These are phyloP conservation scores for Rattus norvegicus DNA, from an alignment of 2,113 vertebrate genomes.

Conservation along the genomic window GRCr8 NC_086037.1:71469501-71470000, in stretches of 20 bases:
- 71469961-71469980: conserved; percentile 58
- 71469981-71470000: conserved; percentile 41
- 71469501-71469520: background rate
- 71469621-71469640: conserved; percentile 40
- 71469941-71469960: conserved; percentile 44
- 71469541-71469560: conserved; percentile 36
- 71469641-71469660: conserved; percentile 66
- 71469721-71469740: background rate
- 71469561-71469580: conserved; percentile 64
- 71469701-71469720: background rate
- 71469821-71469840: background rate
- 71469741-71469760: background rate
- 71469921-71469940: background rate
- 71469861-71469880: background rate
- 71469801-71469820: background rate
- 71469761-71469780: background rate
- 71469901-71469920: background rate
- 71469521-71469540: background rate
- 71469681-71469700: conserved; percentile 31
- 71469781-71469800: background rate
- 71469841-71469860: background rate
- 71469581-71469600: conserved; percentile 55
- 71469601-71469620: conserved; percentile 60
- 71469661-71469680: conserved; percentile 23
- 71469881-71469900: conserved; percentile 19